Evolutionary conservation across 2,113 vertebrate species (phyloP), one percentile per base, ranked within the genome.

Genomic region (Pipa parva): DNA sequence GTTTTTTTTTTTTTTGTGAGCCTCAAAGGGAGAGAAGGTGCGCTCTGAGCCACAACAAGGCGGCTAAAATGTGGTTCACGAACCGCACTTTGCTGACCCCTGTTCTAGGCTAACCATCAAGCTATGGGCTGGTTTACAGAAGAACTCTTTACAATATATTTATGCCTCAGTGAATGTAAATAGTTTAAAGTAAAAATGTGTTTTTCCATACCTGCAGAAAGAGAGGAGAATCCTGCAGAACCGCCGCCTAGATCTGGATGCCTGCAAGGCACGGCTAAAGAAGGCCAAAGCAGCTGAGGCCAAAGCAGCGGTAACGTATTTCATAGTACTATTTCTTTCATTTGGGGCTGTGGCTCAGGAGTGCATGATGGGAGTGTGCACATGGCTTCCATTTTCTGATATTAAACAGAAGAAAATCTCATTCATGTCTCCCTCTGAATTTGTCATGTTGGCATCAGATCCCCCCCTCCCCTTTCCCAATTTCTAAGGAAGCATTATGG

Each of bases 281-380:
- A 99, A 98, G 65, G 93, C 95, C 54, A 98, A 96, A 77, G 87
- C 88, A 2, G 94, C 95, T 0, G 97, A 99, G 73, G 93, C 94
- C 37, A 98, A 97, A 81, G 93, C 95, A 65, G 87, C 94, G 78
- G 97, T 99, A 85, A 90, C 83, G 78, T 51, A 57, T 36, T 18
- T 5, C 9, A 10, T 48, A 15, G 70, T 36, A 63, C 66, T 31
- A 1, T 8, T 31, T 2, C 17, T 29, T 18, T 15, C 37, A n/a
- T 49, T 1, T 0, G 57, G 1, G 26, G 24, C 10, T 20, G 61
- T 56, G 27, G n/a, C 45, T 73, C 63, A 42, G 25, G 22, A 1
- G 28, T 11, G 52, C 33, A 45, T 39, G 20, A 11, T 29, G 24
- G 22, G 42, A 49, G 22, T 29, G 27, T 28, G 26, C 27, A 10